phyloP scores from a whole-genome alignment of 2,888 invertebrate species.

The Eudemis profundana region DNA sequence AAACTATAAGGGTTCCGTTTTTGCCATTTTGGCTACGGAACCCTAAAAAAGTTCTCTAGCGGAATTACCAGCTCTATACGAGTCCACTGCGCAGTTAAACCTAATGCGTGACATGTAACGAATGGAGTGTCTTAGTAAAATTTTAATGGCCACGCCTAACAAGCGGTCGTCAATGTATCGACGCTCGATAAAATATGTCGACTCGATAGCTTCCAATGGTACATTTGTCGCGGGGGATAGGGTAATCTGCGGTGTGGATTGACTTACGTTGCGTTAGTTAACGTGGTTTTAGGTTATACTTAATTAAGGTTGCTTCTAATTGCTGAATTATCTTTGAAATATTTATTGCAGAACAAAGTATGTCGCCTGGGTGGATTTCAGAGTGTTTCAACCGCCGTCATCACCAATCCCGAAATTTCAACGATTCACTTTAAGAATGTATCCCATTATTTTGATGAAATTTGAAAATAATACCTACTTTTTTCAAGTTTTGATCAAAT shows the following conservation, averaged over 20 bases:
- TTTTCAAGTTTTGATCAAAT: no score
- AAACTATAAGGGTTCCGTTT: no score
- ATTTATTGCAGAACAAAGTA: no score
- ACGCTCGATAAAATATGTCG: constrained; percentile 34
- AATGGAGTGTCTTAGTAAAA: constrained; percentile 44
- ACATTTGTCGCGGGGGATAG: constrained; percentile 1
- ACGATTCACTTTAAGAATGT: no score
- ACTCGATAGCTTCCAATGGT: constrained; percentile 3
- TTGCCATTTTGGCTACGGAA: no score
- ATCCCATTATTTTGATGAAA: no score
- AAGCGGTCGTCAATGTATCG: constrained; percentile 37
- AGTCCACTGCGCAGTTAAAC: neutral
- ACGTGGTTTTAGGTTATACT: neutral
- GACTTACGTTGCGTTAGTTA: constrained; percentile 10
- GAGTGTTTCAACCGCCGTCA: no score
- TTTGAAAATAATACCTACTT: no score
- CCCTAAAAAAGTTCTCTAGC: no score
- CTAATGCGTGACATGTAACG: constrained; percentile 45
- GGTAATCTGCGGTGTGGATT: neutral
- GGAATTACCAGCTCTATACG: constrained; percentile 19
- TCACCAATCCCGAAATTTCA: no score
- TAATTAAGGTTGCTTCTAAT: neutral
- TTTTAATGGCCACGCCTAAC: constrained; percentile 39
- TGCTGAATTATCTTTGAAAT: neutral
- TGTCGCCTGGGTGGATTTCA: no score